Conservation (phyloP, 2,888 invertebrate species). For the Idaea aversata region DNA sequence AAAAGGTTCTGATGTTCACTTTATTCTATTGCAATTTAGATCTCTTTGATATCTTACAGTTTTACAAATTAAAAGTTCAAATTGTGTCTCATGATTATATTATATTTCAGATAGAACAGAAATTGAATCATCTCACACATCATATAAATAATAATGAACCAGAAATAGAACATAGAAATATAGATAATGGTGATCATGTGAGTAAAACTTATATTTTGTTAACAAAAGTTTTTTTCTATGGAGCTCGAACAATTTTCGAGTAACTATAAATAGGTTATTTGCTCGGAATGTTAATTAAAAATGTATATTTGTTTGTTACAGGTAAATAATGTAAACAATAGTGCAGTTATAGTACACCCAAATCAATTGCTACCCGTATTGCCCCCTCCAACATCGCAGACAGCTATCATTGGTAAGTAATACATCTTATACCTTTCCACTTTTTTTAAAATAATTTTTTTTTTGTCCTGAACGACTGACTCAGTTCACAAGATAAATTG, state of each 20-base stretch:
- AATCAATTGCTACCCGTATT: conserved; percentile 88
- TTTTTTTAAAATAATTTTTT: too few relatives aligned
- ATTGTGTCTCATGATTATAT: conserved; percentile 2
- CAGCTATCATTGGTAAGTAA: conserved; percentile 70
- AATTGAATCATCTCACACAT: conserved; percentile 58
- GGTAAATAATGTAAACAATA: conserved; percentile 66
- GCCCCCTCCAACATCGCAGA: conserved; percentile 77
- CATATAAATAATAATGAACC: conserved; percentile 63
- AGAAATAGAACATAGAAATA: conserved; percentile 53
- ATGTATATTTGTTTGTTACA: conserved; percentile 30
- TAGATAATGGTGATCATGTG: conserved; percentile 67
- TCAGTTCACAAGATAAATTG: too few relatives aligned
- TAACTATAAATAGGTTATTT: too few relatives aligned
- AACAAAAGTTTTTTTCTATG: neutral
- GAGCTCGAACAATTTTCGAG: too few relatives aligned
- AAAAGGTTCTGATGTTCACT: too few relatives aligned
- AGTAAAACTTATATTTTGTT: conserved; percentile 8
- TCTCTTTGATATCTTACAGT: neutral
- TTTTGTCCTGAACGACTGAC: too few relatives aligned
- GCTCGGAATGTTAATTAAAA: too few relatives aligned
- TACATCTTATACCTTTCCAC: neutral
- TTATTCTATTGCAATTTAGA: too few relatives aligned
- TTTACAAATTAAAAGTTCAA: neutral
- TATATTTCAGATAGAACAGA: conserved; percentile 64
- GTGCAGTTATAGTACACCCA: conserved; percentile 90